Conservation (phyloP, 2,888 invertebrate genomes). For the Eugnorisma glareosa region DNA sequence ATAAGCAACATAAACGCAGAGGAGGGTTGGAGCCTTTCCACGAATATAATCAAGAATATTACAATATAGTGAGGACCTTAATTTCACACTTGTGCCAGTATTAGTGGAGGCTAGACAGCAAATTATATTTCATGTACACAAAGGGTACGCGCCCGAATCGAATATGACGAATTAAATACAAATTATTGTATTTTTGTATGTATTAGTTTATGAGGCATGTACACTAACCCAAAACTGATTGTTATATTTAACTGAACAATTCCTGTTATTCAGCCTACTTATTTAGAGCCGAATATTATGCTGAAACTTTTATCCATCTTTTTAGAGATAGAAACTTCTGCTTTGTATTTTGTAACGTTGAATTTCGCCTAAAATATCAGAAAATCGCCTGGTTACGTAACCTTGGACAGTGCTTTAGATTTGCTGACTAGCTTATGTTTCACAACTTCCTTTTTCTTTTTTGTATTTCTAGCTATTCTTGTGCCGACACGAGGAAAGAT, state of each 20-base stretch:
- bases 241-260: neutral
- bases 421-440: neutral
- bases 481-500: neutral
- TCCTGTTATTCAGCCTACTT: neutral
- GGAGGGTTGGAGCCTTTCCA: conserved; percentile 18
- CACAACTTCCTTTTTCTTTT: neutral
- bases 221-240: neutral
- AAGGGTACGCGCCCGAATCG: neutral
- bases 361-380: neutral
- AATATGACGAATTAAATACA: conserved; percentile 4
- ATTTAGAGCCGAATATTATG: too few species aligned
- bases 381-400: neutral
- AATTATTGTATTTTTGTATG: conserved; percentile 3
- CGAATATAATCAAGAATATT: conserved; percentile 29
- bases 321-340: neutral
- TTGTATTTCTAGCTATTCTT: neutral
- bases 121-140: conserved; percentile 21
- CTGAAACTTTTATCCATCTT: neutral
- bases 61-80: conserved; percentile 3
- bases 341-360: neutral
- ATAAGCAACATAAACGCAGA: conserved; percentile 15
- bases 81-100: conserved; percentile 8
- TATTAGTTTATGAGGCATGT: neutral
- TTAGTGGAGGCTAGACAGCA: conserved; percentile 19
- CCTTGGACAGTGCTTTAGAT: neutral